A percentile compares a stretch with the other conserved stretches of the same genome.
Conservation (phyloP, 2,888 invertebrate genomes). For the Caradrina kadenii region DNA sequence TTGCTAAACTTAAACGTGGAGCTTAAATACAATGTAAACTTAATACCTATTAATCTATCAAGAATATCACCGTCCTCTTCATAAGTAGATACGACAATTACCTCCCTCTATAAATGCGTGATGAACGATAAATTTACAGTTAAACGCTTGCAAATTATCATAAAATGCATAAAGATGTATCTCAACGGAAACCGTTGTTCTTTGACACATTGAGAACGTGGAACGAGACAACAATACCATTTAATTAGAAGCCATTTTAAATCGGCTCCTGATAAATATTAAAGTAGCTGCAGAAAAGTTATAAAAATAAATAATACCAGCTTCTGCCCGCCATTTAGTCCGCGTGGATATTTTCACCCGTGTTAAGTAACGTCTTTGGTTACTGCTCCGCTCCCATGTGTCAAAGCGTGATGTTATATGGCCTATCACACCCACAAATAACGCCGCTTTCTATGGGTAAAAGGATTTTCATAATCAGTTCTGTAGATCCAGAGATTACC, state of each 20-base stretch:
- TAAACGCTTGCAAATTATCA: conserved; percentile 55
- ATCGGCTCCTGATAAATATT: too few relatives aligned
- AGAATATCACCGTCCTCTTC: conserved; percentile 9
- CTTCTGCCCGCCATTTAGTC: too few relatives aligned
- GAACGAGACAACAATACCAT: conserved; percentile 50
- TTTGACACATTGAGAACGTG: conserved; percentile 47
- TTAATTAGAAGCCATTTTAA: not conserved
- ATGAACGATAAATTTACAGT: conserved; percentile 44
- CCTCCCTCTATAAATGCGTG: conserved; percentile 47
- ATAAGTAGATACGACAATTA: conserved; percentile 36
- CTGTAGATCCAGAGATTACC: too few relatives aligned
- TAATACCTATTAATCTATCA: conserved; percentile 6
- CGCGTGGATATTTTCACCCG: too few relatives aligned
- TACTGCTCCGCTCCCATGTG: too few relatives aligned
- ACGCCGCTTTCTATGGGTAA: too few relatives aligned
- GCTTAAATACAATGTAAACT: not conserved
- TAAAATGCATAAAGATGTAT: conserved; percentile 49
- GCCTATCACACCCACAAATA: too few relatives aligned
- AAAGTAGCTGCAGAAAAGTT: too few relatives aligned
- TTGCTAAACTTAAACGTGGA: not conserved
- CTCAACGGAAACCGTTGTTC: conserved; percentile 51
- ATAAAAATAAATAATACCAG: too few relatives aligned
- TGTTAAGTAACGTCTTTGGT: too few relatives aligned
- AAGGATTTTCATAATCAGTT: too few relatives aligned
- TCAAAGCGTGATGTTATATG: too few relatives aligned